Evolutionary conservation across 2,113 vertebrate genomes (phyloP), one percentile per base, ranked within the genome.

Genomic region (Bambusicola thoracicus): DNA sequence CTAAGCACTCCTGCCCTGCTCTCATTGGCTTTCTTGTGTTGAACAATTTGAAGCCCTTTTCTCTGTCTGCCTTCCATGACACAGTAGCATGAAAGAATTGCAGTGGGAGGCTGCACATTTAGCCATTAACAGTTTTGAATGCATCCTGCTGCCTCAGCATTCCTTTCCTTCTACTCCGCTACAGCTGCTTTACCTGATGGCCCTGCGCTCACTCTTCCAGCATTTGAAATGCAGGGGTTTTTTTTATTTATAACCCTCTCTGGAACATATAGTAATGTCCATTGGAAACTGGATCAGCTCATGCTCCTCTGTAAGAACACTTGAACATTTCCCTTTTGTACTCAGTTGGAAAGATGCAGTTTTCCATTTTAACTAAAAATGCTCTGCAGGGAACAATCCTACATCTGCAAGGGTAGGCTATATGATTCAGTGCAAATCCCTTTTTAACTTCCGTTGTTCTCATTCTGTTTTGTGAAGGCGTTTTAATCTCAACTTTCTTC

Each of bases 81-180:
- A 2, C 25, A 53, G 36, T 53, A 74, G 32, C 21, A 20, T 12
- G 2, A n/a, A 55, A 29, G 44, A 7, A 11, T 67, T 75, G 56
- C 32, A 34, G 0, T 8, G 6, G 0, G 1, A 17, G 17, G 6
- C 11, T 53, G 2, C 0, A 0, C 8, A 3, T 77, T 76, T 49
- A 29, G 36, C 15, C 44, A 41, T 44, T 21, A 53, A 19, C 20
- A 80, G 32, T 24, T 81, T 58, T 13, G 44, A 74, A 78, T 43
- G 22, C 41, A 34, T 15, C 18, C 40, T 53, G 32, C 44, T 90
- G 78, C 18, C 15, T 82, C 49, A 51, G 5, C 18, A 15, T 76
- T 72, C 25, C 48, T 68, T 27, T 77, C 10, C 16, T 36, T 51
- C 19, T 87, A 15, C 85, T 56, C 61, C 78, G 5, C 13, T 65